Conservation (phyloP, 2,113 vertebrate species). For the Arvicanthis niloticus region DNA sequence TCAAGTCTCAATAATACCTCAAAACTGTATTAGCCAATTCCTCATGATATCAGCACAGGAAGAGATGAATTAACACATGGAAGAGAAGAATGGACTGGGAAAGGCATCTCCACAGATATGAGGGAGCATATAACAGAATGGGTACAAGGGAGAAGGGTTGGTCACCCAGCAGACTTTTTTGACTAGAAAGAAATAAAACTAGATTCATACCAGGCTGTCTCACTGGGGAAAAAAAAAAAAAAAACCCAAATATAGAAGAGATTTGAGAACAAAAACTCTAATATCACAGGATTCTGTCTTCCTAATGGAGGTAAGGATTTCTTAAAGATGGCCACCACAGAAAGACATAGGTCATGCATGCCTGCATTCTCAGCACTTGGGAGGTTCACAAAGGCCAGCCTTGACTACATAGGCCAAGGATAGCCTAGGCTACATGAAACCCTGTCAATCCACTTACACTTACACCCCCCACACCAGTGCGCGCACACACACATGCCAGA, state of each 20-base stretch:
- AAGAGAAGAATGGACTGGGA: neutral
- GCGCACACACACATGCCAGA: neutral
- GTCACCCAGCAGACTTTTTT: neutral
- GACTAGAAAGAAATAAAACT: neutral
- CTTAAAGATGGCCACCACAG: neutral
- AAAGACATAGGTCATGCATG: neutral
- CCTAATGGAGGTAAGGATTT: neutral
- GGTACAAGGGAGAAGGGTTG: neutral
- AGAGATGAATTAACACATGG: neutral
- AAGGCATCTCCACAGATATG: neutral
- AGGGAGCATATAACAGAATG: accelerated
- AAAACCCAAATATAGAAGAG: neutral
- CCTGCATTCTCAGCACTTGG: neutral
- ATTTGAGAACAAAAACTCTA: neutral
- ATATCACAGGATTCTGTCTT: neutral
- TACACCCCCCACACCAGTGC: neutral
- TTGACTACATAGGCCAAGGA: neutral
- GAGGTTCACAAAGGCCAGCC: neutral
- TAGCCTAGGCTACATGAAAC: neutral
- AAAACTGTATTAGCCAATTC: neutral
- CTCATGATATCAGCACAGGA: neutral
- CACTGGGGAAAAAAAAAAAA: neutral
- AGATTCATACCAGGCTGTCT: neutral
- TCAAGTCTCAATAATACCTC: neutral
- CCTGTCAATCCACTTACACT: neutral